Percentiles rank a stretch among this genome's conserved stretches.
Conservation (phyloP, 1,140 invertebrate species). For the Drosophila eugracilis region DNA sequence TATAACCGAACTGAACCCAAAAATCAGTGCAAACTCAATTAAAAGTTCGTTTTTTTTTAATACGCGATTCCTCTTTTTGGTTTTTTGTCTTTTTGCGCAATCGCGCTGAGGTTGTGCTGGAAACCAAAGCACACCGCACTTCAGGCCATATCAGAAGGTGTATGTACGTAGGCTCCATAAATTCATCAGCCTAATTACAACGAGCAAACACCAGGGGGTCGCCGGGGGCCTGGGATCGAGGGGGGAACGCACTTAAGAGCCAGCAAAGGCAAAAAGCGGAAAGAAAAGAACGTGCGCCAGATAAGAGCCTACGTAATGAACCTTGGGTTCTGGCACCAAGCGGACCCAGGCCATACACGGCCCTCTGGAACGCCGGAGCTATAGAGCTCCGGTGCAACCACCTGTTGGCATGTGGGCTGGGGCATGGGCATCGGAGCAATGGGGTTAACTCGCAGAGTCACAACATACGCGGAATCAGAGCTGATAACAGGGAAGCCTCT, state of each 20-base stretch:
- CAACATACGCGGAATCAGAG: conserved; percentile 54
- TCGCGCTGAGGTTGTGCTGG: conserved; percentile 19
- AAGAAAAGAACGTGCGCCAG: conserved; percentile 62
- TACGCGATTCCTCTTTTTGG: background rate
- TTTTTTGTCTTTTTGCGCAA: conserved; percentile 23
- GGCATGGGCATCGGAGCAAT: conserved; percentile 24
- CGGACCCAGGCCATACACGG: conserved; percentile 17
- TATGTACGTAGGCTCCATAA: conserved; percentile 50
- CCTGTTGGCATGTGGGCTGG: conserved; percentile 56
- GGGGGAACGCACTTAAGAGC: conserved; percentile 44
- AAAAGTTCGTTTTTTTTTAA: conserved; percentile 40
- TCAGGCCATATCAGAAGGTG: conserved; percentile 54
- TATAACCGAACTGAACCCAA: conserved; percentile 6
- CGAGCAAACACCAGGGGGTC: conserved; percentile 9
- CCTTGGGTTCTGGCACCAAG: conserved; percentile 47
- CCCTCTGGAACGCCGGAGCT: conserved; percentile 4
- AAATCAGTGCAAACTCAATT: conserved; percentile 61
- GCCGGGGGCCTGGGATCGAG: background rate
- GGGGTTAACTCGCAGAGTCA: conserved; percentile 39
- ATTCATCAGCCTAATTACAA: conserved; percentile 80
- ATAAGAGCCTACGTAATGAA: conserved; percentile 72
- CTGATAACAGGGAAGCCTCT: conserved; percentile 38
- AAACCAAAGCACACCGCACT: conserved; percentile 57
- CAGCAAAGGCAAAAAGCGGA: conserved; percentile 35
- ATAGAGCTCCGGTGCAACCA: conserved; percentile 66